A percentile compares a stretch with the other conserved stretches of the same genome.
Conservation (phyloP, 2,888 invertebrate species). For the Mythimna impura region DNA sequence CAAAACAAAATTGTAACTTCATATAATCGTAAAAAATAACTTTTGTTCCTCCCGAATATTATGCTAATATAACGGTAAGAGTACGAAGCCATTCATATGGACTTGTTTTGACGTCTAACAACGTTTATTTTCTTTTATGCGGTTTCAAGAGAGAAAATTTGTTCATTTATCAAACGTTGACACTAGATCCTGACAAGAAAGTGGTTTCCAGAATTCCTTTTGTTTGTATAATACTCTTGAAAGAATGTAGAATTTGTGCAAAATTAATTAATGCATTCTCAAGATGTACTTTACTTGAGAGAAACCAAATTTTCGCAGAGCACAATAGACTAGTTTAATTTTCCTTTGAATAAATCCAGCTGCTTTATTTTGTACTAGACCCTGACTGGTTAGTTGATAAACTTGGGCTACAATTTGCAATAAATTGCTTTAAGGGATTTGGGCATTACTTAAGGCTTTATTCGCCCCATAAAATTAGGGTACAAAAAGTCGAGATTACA, state of each 20-base stretch:
- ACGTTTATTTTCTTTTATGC: conserved; percentile 45
- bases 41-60: conserved; percentile 69
- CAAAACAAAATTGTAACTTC: conserved; percentile 26
- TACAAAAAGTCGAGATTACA: conserved; percentile 55
- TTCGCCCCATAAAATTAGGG: conserved; percentile 59
- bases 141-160: conserved; percentile 40
- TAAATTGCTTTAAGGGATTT: conserved; percentile 62
- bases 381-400: conserved; percentile 41
- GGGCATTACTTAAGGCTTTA: conserved; percentile 53
- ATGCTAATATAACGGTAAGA: conserved; percentile 63
- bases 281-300: conserved; percentile 35
- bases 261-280: conserved; percentile 53
- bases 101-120: conserved; percentile 46
- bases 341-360: conserved; percentile 24
- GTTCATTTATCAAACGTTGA: conserved; percentile 55
- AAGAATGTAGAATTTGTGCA: conserved; percentile 20
- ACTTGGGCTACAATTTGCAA: conserved; percentile 47
- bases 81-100: conserved; percentile 61
- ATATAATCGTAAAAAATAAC: conserved; percentile 68
- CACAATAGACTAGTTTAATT: conserved; percentile 38
- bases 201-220: conserved; percentile 24
- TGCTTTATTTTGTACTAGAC: conserved; percentile 27
- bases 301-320: conserved; percentile 20
- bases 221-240: conserved; percentile 27
- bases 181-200: conserved; percentile 17